Evolutionary conservation across 2,797 vertebrate genomes (phyloP).

Genomic region (Enteromius unitaeniatus): DNA sequence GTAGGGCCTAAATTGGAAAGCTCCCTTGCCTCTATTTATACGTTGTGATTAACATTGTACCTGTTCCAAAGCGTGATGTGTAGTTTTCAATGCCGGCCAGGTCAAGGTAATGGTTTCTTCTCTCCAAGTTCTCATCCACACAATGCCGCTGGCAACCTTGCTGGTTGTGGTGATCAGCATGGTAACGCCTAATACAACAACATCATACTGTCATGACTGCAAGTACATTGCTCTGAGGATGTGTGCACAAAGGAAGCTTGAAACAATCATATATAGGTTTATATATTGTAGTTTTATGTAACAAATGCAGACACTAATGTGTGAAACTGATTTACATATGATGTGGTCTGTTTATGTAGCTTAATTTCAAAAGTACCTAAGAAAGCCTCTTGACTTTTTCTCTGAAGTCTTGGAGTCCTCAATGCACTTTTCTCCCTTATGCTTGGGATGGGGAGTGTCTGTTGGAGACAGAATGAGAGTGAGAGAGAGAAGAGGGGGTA

Average conservation of each 20-base stretch:
- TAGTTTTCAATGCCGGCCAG: conserved; percentile 99
- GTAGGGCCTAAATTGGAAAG: neutral
- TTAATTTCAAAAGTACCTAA: conserved; percentile 79
- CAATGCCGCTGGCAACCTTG: conserved; percentile 90
- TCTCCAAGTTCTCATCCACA: conserved; percentile 98
- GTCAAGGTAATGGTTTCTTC: conserved; percentile 99
- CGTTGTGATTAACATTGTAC: conserved; percentile 71
- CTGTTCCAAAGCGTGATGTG: conserved; percentile 93
- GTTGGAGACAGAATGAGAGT: conserved; percentile 66
- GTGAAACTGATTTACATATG: conserved; percentile 7
- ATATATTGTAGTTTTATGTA: neutral
- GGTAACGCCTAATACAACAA: conserved; percentile 81
- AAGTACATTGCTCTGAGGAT: neutral
- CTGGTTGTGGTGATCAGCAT: conserved; percentile 82
- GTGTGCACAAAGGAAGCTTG: neutral
- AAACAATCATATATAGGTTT: neutral
- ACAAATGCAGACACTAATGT: neutral
- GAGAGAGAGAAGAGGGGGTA: conserved; percentile 48
- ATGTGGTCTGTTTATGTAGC: neutral
- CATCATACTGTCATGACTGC: neutral
- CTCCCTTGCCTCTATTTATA: neutral
- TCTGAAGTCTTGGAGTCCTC: conserved; percentile 91
- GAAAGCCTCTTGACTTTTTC: conserved; percentile 88
- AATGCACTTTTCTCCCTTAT: conserved; percentile 88
- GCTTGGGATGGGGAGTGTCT: conserved; percentile 88